Evolutionary conservation across 64 coral and sea anemone genomes (phyloP), one percentile per base, ranked within the genome.

Genomic region (Actinia tenebrosa): DNA sequence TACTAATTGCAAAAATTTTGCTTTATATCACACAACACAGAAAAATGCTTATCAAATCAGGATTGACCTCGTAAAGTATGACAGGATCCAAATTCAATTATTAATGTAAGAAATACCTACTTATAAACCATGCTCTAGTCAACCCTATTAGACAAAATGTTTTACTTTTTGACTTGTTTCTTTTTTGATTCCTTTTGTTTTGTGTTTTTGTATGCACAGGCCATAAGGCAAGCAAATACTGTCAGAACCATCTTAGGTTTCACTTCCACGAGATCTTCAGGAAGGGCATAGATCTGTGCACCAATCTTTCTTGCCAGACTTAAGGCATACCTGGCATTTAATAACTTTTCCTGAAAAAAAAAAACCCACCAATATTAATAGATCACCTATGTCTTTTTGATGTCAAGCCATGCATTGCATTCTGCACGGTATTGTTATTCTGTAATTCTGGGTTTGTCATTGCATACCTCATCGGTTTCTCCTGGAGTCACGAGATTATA

Each of bases 191-290:
- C 45, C 45, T 81, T 81, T 50, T 16, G 3, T 20, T 81, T 50
- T 16, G 44, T 10, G 44, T 84, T 42, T 82, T 86, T 56, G 2
- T 88, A 79, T 14, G 43, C 78, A 52, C 87, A 83, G 26, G 93
- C 90, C 87, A 95, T 92, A 45, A 99, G 75, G 84, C 96, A 95
- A 52, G 93, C 96, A 90, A 95, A 98, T 15, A 98, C 93, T 26
- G 96, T 98, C 22, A 98, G 64, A 45, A 98, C 93, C 96, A 98
- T 98, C 91, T 98, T 98, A 5, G 90, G 90, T 77, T 98, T 98
- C 0, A 95, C 93, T 89, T 98, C 96, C 10, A 91, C 96, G 53
- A 98, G 56, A 62, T 98, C 96, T 84, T 98, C 96, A 7, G 96
- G 96, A 53, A 98, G 86, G 19, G 96, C 96, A 60, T 98, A 98